These are phyloP conservation scores for Caerostris darwini DNA, from an alignment of 1,140 invertebrate species.

Conservation along the genomic window DNA sequence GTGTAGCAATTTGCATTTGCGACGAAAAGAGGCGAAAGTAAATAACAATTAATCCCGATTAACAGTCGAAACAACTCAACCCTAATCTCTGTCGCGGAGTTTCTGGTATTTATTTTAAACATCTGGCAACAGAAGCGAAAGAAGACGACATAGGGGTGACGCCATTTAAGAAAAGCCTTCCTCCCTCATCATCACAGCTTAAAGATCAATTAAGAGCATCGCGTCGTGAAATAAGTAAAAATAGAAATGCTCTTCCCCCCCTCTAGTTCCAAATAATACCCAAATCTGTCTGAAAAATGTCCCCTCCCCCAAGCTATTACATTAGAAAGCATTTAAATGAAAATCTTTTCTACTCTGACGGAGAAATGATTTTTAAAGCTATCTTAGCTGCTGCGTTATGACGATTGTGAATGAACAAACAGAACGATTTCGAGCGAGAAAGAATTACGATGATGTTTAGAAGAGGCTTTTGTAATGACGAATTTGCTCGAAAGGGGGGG, in stretches of 20 bases:
- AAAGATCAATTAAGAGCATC: conserved; percentile 69
- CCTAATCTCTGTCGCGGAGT: conserved; percentile 61
- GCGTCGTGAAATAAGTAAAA: conserved; percentile 44
- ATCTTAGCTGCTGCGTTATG: conserved; percentile 42
- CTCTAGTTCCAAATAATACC: conserved; percentile 55
- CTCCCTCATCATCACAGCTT: conserved; percentile 9
- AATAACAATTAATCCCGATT: conserved; percentile 77
- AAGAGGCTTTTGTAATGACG: conserved; percentile 73
- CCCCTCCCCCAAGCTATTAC: conserved; percentile 70
- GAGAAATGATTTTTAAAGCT: conserved; percentile 77
- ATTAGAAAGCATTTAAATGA: conserved; percentile 75
- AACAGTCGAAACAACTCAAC: conserved; percentile 63
- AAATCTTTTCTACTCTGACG: conserved; percentile 72
- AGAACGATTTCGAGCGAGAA: conserved; percentile 40
- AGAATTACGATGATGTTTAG: conserved; percentile 69
- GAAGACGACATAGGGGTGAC: conserved; percentile 66
- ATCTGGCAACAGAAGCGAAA: conserved; percentile 72
- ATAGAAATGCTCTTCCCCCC: conserved; percentile 43
- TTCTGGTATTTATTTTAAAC: conserved; percentile 73
- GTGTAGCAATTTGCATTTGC: conserved; percentile 56
- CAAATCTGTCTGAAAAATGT: conserved; percentile 45
- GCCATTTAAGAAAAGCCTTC: conserved; percentile 54
- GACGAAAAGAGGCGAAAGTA: conserved; percentile 17
- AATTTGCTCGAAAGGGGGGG: conserved; percentile 38
- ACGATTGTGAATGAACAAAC: conserved; percentile 55